Percentiles rank a stretch among this genome's conserved stretches.
Evolutionary conservation across 2,888 invertebrate species (phyloP).

Genomic region (Autographa gamma): DNA sequence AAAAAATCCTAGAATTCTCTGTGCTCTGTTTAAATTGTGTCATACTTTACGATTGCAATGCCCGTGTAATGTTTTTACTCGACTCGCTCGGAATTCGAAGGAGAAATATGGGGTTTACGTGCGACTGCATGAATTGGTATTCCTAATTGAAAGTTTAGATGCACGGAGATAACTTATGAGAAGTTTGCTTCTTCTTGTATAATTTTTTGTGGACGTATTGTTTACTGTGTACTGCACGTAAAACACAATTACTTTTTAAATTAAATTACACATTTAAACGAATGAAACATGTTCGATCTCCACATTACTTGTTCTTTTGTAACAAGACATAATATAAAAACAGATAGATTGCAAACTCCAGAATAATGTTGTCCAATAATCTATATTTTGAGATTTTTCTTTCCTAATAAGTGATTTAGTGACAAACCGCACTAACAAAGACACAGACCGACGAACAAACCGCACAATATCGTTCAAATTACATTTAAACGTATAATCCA

Average conservation of each 20-base stretch:
- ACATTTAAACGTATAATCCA: background rate
- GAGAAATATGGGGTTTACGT: slow-evolving; percentile 40
- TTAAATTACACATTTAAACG: too few species aligned
- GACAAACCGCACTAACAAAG: too few species aligned
- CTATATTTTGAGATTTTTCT: too few species aligned
- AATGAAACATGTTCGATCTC: too few species aligned
- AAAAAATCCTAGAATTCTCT: slow-evolving; percentile 32
- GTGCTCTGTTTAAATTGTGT: slow-evolving; percentile 36
- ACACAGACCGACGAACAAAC: too few species aligned
- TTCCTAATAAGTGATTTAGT: too few species aligned
- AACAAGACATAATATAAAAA: too few species aligned
- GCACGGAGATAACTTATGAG: slow-evolving; percentile 6
- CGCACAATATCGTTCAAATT: background rate
- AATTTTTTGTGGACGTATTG: background rate
- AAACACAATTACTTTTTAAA: background rate
- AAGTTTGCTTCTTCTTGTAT: background rate
- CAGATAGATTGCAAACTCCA: too few species aligned
- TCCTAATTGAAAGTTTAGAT: slow-evolving; percentile 43
- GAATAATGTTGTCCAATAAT: too few species aligned
- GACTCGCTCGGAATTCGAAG: slow-evolving; percentile 31
- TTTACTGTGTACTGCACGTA: background rate
- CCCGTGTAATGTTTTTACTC: slow-evolving; percentile 17
- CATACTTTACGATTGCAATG: slow-evolving; percentile 36
- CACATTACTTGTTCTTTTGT: too few species aligned
- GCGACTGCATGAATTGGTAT: slow-evolving; percentile 16